These are phyloP conservation scores for Drosophila prosaltans DNA, from an alignment of 1,140 invertebrate species.

Conservation along the genomic window DNA sequence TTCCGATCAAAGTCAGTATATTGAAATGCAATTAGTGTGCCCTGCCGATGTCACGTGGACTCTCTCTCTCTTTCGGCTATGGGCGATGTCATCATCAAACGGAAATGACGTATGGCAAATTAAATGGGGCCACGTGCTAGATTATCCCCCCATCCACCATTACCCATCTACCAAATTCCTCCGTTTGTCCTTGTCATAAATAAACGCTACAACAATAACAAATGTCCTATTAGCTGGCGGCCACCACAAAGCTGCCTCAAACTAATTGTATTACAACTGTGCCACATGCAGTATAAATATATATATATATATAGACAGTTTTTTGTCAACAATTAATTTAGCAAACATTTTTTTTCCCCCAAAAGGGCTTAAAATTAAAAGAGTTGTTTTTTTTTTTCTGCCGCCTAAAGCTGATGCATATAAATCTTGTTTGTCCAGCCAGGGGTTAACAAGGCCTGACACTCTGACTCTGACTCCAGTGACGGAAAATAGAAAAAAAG, in stretches of 20 bases:
- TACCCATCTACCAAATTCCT: neutral
- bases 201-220: conserved; percentile 46
- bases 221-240: conserved; percentile 9
- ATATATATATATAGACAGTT: conserved; percentile 11
- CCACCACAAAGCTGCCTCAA: conserved; percentile 2
- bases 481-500: no score
- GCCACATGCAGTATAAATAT: neutral
- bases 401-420: conserved; percentile 50
- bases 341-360: conserved; percentile 15
- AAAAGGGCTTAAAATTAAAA: conserved; percentile 46
- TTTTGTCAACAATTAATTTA: conserved; percentile 40
- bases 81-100: conserved; percentile 28
- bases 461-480: conserved; percentile 6
- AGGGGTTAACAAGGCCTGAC: conserved; percentile 50
- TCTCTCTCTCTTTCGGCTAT: neutral
- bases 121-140: conserved; percentile 51
- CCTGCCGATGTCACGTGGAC: conserved; percentile 26
- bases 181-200: conserved; percentile 21
- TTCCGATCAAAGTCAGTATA: conserved; percentile 52
- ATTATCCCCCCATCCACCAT: neutral
- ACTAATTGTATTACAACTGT: conserved; percentile 10
- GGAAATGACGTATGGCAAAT: conserved; percentile 48
- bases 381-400: conserved; percentile 38
- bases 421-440: conserved; percentile 56
- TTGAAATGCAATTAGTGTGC: conserved; percentile 76